Base-by-base conservation (phyloP, 2,888 invertebrate species). In the Sceliomorpha sp. region DNA sequence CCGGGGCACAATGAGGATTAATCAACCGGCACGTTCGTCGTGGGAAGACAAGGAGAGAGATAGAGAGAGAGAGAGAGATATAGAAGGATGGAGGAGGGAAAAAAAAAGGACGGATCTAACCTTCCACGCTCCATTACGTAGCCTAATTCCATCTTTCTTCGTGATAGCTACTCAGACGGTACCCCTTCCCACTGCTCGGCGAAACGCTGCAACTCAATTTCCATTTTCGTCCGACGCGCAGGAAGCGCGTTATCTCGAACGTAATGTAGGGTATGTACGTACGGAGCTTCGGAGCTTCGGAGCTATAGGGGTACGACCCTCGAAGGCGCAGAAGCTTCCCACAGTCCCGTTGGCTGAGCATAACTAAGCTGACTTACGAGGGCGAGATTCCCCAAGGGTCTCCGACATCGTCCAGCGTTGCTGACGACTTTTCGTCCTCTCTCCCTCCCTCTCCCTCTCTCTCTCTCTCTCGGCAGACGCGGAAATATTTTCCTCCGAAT, bases 161-260 rank as follows among this genome's bases (percentile, higher is more conserved):
- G 20, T n/a, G n/a, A n/a, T n/a, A n/a, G n/a, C n/a, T n/a, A n/a
- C n/a, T n/a, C n/a, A n/a, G n/a, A n/a, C 53, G 45, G 39, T 39
- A 17, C 40, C 51, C 45, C 51, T 51, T 62, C 32, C 53, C 32
- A 27, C 27, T 29, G 7, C 27, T 34, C 36, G 34, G 34, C 45
- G 55, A 55, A 63, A 55, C 48, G 55, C 42, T 53, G 63, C 55
- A 63, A 63, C 63, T 63, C 63, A 64, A 64, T 56, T 64, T 56
- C 64, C 56, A 64, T 58, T 58, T 66, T 58, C 58, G 64, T 64
- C 50, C 42, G 5, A 56, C 64, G 56, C 32, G 15, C 44, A 45
- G 45, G 51, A 58, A 58, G 64, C 64, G 51, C 45, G 51, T 66
- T 58, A 58, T 47, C 50, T 32, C 36, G 20, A 50, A n/a, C 20